phyloP scores from a whole-genome alignment of 2,797 vertebrate species.

The Pipistrellus kuhlii region DNA sequence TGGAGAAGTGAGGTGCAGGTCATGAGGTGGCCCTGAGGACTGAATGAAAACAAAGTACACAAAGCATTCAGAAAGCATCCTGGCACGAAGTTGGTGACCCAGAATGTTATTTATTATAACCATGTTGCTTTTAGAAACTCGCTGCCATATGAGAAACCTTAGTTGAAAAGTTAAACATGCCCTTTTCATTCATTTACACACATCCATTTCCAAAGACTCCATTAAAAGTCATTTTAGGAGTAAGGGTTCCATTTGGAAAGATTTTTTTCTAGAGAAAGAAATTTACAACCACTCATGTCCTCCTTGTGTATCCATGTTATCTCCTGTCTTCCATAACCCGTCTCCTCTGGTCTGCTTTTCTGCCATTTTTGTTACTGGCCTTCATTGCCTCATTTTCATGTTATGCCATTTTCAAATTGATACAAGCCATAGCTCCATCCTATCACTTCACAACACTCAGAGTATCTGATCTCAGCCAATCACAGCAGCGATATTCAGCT shows the following conservation, averaged over 20 bases:
- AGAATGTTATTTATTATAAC: neutral
- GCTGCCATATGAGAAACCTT: neutral
- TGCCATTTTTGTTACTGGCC: neutral
- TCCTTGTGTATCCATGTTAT: neutral
- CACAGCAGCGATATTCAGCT: neutral
- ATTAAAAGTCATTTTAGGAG: neutral
- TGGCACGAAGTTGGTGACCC: neutral
- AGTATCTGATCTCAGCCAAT: neutral
- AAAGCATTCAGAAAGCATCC: neutral
- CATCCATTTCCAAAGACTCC: neutral
- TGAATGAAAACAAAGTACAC: neutral
- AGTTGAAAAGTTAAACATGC: neutral
- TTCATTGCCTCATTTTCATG: neutral
- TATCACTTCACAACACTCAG: neutral
- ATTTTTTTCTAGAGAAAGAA: slow-evolving; percentile 13
- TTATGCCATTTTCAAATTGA: slow-evolving; percentile 15
- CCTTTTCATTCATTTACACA: neutral
- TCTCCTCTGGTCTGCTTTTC: neutral
- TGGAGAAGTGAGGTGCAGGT: neutral
- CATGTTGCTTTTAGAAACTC: neutral
- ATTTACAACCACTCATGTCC: neutral
- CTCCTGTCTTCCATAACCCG: neutral
- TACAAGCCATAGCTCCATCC: neutral
- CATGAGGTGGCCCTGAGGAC: neutral
- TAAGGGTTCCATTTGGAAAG: slow-evolving; percentile 8